Evolutionary conservation across 2,797 vertebrate genomes (phyloP).

Genomic region (Oreonectes daqikongensis): DNA sequence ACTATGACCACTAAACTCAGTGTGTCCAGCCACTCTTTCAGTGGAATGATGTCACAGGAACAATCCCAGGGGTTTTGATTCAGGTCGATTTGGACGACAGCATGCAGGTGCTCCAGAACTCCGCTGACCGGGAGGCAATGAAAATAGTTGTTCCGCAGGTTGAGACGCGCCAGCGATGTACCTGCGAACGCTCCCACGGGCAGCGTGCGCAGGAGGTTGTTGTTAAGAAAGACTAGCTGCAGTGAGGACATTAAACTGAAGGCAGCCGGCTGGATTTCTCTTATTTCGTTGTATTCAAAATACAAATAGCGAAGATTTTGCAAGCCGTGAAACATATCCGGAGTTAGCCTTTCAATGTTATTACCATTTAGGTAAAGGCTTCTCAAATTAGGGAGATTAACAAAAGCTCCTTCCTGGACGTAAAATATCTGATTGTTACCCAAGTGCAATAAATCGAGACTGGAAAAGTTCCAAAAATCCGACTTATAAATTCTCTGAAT

Average conservation of each 20-base stretch:
- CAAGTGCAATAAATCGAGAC: constrained; percentile 93
- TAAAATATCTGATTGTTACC: constrained; percentile 96
- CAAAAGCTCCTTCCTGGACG: constrained; percentile 94
- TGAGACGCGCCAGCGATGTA: constrained; percentile 90
- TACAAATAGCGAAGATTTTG: constrained; percentile 93
- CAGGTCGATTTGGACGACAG: constrained; percentile 96
- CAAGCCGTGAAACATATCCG: constrained; percentile 92
- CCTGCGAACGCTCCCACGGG: constrained; percentile 90
- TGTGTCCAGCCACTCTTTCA: constrained; percentile 96
- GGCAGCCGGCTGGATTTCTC: constrained; percentile 87
- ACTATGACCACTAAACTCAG: constrained; percentile 89
- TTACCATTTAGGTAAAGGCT: constrained; percentile 97
- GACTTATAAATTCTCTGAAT: constrained; percentile 91
- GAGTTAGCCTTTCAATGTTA: constrained; percentile 89
- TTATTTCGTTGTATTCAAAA: constrained; percentile 96
- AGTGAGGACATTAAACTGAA: constrained; percentile 93
- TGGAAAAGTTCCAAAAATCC: constrained; percentile 97
- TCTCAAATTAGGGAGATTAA: constrained; percentile 88
- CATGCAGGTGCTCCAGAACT: constrained; percentile 92
- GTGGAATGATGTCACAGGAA: constrained; percentile 88
- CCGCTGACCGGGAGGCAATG: constrained; percentile 91
- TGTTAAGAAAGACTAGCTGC: constrained; percentile 93
- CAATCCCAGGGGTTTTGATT: constrained; percentile 99
- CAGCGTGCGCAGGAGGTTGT: constrained; percentile 91
- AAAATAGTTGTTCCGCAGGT: constrained; percentile 96